Evolutionary conservation across 2,888 invertebrate species (phyloP).

Genomic region (Ectemnius cavifrons): DNA sequence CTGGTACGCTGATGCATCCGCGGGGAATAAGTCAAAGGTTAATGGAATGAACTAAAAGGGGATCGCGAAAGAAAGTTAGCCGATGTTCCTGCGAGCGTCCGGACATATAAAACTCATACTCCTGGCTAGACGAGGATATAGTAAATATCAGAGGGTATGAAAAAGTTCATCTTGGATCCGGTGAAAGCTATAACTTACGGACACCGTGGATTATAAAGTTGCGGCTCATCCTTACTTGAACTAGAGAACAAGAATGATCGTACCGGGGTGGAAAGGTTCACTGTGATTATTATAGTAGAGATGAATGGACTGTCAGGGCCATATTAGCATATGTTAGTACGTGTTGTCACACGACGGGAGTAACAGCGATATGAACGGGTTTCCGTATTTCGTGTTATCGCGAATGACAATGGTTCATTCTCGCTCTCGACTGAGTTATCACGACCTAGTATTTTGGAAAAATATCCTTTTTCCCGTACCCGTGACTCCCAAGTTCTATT

Average conservation of each 20-base stretch:
- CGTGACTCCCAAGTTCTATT: background rate
- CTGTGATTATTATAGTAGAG: conserved; percentile 22
- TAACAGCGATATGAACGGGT: conserved; percentile 43
- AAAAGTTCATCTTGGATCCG: too few relatives aligned
- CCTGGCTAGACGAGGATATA: too few relatives aligned
- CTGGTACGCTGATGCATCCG: conserved; percentile 4
- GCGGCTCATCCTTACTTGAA: too few relatives aligned
- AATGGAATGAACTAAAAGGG: conserved; percentile 28
- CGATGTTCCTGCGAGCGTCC: background rate
- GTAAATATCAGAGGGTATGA: too few relatives aligned
- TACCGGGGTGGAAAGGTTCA: background rate
- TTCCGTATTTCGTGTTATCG: conserved; percentile 58
- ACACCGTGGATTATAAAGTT: too few relatives aligned
- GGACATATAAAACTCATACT: too few relatives aligned
- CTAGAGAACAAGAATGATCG: too few relatives aligned
- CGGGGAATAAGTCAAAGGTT: conserved; percentile 15
- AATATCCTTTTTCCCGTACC: background rate
- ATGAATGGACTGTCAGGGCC: conserved; percentile 45
- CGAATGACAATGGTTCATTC: conserved; percentile 42
- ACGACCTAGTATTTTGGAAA: background rate
- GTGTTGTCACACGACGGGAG: conserved; percentile 13
- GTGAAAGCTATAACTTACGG: too few relatives aligned
- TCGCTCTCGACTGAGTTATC: background rate
- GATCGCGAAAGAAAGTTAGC: conserved; percentile 34
- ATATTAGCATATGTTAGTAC: conserved; percentile 9